Evolutionary conservation across 1,140 invertebrate genomes (phyloP).

Genomic region (Ooceraea biroi): DNA sequence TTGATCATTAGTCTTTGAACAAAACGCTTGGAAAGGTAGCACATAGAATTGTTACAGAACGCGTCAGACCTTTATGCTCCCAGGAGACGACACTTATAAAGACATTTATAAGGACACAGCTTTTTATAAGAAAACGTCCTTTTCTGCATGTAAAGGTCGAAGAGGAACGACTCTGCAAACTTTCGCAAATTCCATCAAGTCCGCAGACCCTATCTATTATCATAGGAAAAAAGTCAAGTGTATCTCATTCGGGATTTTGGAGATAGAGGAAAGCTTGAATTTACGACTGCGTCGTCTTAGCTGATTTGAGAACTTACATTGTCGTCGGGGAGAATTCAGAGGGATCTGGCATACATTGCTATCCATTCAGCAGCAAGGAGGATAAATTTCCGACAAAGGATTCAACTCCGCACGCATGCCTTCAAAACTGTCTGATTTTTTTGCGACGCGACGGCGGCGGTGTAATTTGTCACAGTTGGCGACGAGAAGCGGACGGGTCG

Average conservation of each 20-base stretch:
- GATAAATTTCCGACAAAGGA: not conserved
- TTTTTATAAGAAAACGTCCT: not conserved
- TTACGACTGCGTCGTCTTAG: not conserved
- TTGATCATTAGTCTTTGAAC: not conserved
- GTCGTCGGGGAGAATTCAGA: not conserved
- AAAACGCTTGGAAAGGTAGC: not conserved
- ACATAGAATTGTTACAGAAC: not conserved
- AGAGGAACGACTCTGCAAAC: not conserved
- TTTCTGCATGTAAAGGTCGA: slow-evolving; percentile 27
- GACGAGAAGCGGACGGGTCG: slow-evolving; percentile 32
- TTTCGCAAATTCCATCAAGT: slow-evolving; percentile 23
- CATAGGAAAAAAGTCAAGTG: slow-evolving; percentile 19
- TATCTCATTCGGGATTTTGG: not conserved
- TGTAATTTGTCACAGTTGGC: slow-evolving; percentile 26
- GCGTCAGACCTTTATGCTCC: slow-evolving; percentile 8
- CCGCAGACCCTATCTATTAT: slow-evolving; percentile 3
- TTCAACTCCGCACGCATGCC: not conserved
- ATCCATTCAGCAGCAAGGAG: not conserved
- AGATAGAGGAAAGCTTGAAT: slow-evolving; percentile 12
- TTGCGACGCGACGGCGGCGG: not conserved
- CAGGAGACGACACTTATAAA: no score
- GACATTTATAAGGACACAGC: slow-evolving; percentile 5
- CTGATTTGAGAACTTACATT: slow-evolving; percentile 2
- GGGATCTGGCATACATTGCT: not conserved
- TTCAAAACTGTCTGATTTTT: slow-evolving; percentile 40